Percentiles rank a stretch among this genome's conserved stretches.
These are phyloP conservation scores for Electrophaes corylata DNA, from an alignment of 2,888 invertebrate species.

Conservation along the genomic window DNA sequence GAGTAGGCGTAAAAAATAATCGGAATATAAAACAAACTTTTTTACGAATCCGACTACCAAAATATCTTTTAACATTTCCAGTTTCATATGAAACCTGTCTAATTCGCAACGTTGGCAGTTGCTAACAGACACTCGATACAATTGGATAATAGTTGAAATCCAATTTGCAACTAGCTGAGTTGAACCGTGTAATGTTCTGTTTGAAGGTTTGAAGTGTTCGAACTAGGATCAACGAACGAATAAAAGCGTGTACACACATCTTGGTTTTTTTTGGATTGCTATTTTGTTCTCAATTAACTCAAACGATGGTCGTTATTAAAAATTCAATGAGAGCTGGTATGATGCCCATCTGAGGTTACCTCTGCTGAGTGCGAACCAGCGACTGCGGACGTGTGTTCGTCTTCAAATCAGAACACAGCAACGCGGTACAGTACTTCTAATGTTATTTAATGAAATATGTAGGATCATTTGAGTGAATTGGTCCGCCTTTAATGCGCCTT, in stretches of 20 bases:
- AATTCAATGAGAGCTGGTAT: no score
- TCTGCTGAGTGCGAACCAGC: no score
- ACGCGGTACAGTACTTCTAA: no score
- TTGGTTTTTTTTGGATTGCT: background rate
- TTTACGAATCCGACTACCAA: background rate
- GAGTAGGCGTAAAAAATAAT: background rate
- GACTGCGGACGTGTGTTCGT: no score
- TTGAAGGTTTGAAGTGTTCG: no score
- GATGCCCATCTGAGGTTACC: no score
- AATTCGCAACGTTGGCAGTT: constrained; percentile 19
- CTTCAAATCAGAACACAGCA: no score
- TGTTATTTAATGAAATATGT: no score
- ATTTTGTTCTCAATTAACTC: constrained; percentile 12
- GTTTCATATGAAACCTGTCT: constrained; percentile 18
- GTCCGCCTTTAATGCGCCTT: no score
- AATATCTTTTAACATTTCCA: background rate
- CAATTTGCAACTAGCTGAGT: constrained; percentile 47
- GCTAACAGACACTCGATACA: constrained; percentile 44
- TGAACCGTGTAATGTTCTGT: constrained; percentile 25
- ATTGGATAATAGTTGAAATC: constrained; percentile 53
- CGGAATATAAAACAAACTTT: background rate
- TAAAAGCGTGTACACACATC: constrained; percentile 14
- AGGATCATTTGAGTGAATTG: no score
- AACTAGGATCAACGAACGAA: constrained; percentile 27
- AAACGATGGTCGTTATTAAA: background rate